These are phyloP conservation scores for Porites evermanni DNA, from an alignment of 92 coral and sea anemone species.

Conservation along the genomic window DNA sequence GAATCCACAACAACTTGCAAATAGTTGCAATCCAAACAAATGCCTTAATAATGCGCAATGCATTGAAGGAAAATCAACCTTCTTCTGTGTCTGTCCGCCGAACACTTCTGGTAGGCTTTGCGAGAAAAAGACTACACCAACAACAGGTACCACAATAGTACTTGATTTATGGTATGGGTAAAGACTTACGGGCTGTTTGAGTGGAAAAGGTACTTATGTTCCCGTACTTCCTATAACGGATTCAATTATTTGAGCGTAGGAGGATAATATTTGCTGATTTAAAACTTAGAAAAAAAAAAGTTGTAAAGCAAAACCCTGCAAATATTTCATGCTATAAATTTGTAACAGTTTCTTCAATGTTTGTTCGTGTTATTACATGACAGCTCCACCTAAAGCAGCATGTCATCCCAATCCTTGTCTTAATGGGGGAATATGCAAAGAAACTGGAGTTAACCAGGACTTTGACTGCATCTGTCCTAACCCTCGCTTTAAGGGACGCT, in stretches of 20 bases:
- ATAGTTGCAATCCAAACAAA: constrained; percentile 71
- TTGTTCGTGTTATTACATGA: not conserved
- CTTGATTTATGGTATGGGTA: too few relatives aligned
- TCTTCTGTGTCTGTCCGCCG: constrained; percentile 77
- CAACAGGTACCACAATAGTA: constrained; percentile 10
- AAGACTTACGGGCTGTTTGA: too few relatives aligned
- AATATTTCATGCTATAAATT: too few relatives aligned
- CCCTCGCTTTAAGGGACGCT: constrained; percentile 81
- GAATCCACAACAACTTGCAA: constrained; percentile 11
- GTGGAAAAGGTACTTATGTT: too few relatives aligned
- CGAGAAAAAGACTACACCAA: constrained; percentile 46
- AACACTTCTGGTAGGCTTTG: constrained; percentile 79
- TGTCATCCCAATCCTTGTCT: constrained; percentile 97
- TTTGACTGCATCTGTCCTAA: constrained; percentile 90
- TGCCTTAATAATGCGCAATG: constrained; percentile 90
- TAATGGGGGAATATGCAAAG: constrained; percentile 91
- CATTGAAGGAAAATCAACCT: constrained; percentile 77
- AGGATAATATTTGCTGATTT: too few relatives aligned
- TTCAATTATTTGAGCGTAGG: too few relatives aligned
- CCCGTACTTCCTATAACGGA: too few relatives aligned
- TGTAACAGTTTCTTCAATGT: not conserved
- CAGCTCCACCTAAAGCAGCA: constrained; percentile 45
- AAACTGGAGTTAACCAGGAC: constrained; percentile 66
- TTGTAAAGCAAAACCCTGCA: too few relatives aligned
- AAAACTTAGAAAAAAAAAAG: too few relatives aligned